Evolutionary conservation across 37 sponge, comb jelly and placozoan species (phyloP).

Genomic region (Cliona cf. orientalis): DNA sequence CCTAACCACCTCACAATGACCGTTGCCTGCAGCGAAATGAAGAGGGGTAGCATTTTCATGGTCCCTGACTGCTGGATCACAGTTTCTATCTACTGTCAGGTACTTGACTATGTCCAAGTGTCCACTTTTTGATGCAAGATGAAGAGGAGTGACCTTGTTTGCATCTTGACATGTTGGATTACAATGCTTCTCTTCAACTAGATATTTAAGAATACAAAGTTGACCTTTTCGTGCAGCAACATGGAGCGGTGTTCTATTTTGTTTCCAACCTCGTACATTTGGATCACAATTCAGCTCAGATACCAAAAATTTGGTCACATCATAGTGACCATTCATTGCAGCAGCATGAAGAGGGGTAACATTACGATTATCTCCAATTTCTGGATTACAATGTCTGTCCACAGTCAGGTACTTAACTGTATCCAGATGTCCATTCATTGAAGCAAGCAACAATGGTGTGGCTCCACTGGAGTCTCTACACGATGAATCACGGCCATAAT

Average conservation of each 20-base stretch:
- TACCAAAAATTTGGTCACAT: neutral
- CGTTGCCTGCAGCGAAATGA: slow-evolving; percentile 35
- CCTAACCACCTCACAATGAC: slow-evolving; percentile 12
- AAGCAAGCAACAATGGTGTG: slow-evolving; percentile 5
- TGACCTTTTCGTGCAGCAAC: slow-evolving; percentile 1
- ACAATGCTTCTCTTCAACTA: slow-evolving; percentile 2
- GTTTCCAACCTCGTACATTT: neutral
- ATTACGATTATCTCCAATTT: too few species aligned
- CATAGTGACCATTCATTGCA: neutral
- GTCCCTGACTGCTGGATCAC: neutral
- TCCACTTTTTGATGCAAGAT: slow-evolving; percentile 15
- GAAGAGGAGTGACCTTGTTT: slow-evolving; percentile 29
- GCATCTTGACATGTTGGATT: neutral
- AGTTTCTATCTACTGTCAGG: neutral
- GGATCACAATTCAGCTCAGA: slow-evolving; percentile 4
- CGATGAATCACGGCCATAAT: neutral
- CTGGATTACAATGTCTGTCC: neutral
- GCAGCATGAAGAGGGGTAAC: slow-evolving; percentile 9
- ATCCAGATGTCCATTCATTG: neutral
- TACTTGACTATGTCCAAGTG: slow-evolving; percentile 21
- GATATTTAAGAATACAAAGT: slow-evolving; percentile 7
- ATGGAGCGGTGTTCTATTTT: slow-evolving; percentile 1
- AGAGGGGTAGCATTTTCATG: slow-evolving; percentile 14
- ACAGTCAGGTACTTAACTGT: neutral
- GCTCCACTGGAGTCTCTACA: neutral